Conservation (phyloP, 1,140 invertebrate genomes). For the Matsumurasca onukii region DNA sequence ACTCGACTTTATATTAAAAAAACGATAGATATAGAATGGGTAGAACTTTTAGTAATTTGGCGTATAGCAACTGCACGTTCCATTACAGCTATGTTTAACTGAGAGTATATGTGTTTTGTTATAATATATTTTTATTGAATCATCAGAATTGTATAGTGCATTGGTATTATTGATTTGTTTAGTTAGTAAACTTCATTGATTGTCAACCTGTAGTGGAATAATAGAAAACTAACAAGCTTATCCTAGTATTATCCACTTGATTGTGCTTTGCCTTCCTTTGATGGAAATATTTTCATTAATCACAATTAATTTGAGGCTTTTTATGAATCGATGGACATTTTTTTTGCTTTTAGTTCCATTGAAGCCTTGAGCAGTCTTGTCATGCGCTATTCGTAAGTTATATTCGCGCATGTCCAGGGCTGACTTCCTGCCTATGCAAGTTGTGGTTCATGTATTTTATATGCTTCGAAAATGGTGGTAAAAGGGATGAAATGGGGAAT, state of each 20-base stretch:
- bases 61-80: background rate
- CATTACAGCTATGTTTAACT: background rate
- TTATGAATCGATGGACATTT: conserved; percentile 38
- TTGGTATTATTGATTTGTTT: background rate
- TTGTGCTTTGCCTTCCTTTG: background rate
- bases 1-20: background rate
- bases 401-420: conserved; percentile 36
- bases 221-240: background rate
- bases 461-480: conserved; percentile 54
- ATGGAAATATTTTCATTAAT: conserved; percentile 29
- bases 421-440: conserved; percentile 40
- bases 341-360: conserved; percentile 33
- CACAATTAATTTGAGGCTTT: conserved; percentile 32
- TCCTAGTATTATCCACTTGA: background rate
- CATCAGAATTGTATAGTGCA: background rate
- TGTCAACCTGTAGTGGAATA: background rate
- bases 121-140: too few species aligned
- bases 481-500: conserved; percentile 50
- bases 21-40: background rate
- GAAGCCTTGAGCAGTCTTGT: conserved; percentile 33
- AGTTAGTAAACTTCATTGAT: background rate
- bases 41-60: background rate
- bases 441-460: conserved; percentile 49
- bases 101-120: too few species aligned
- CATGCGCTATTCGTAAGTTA: conserved; percentile 33